Percentiles rank a stretch among this genome's conserved stretches.
These are phyloP conservation scores for Hoplodrina blanda DNA, from an alignment of 2,888 invertebrate genomes.

Conservation along the genomic window DNA sequence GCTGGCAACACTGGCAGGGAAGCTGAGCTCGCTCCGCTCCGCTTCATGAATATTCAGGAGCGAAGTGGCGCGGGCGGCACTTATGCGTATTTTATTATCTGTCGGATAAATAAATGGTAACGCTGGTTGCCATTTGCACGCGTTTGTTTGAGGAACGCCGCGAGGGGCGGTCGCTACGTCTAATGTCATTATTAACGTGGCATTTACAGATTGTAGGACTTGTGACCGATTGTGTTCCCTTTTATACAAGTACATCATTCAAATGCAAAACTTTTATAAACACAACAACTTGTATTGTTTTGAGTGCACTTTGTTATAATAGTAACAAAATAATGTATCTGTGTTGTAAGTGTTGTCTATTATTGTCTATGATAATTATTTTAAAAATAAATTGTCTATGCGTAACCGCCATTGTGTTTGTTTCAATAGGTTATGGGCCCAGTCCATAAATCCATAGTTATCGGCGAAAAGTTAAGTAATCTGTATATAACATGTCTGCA, in stretches of 20 bases:
- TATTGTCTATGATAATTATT: no score
- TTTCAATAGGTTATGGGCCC: no score
- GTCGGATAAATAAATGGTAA: constrained; percentile 46
- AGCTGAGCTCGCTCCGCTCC: constrained; percentile 50
- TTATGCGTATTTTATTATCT: constrained; percentile 57
- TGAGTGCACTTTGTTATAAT: no score
- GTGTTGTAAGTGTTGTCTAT: no score
- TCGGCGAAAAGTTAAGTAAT: no score
- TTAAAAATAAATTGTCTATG: no score
- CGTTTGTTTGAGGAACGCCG: constrained; percentile 3
- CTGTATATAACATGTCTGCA: no score
- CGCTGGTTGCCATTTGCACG: constrained; percentile 20
- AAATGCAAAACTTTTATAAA: not conserved
- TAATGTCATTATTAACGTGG: not conserved
- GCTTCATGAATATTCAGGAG: constrained; percentile 64
- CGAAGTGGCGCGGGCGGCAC: constrained; percentile 38
- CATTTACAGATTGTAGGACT: not conserved
- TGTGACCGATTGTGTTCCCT: not conserved
- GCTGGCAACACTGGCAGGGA: constrained; percentile 52
- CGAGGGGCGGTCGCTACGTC: not conserved
- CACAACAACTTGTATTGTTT: not conserved
- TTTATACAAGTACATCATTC: not conserved
- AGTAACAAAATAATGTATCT: no score
- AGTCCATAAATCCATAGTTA: no score
- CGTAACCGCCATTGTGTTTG: no score